Evolutionary conservation across 2,888 invertebrate genomes (phyloP), one percentile per base, ranked within the genome.

Genomic region (Timema podura): DNA sequence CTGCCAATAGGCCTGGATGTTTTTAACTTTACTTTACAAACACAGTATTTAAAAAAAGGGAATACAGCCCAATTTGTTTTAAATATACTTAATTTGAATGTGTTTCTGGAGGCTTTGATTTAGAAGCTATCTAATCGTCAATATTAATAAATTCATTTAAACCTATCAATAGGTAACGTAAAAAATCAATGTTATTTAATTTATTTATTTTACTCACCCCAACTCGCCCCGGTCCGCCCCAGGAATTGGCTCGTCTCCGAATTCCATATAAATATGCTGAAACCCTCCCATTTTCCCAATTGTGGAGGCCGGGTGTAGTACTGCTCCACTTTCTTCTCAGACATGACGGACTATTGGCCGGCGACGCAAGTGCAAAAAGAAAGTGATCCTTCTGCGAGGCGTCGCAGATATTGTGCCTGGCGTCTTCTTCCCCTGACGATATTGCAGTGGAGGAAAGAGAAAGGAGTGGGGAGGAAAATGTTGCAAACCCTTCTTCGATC

Each of bases 221-320:
- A 97, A 84, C 95, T 95, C 80, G 90, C 86, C 77, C 92, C 95
- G 74, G 95, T 95, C 78, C 96, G 88, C 77, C 96, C 96, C 77
- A 96, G 85, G 82, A 96, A 90, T 84, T 95, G 93, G 79, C 90
- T 90, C 74, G 95, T 95, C 83, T 96, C 95, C 77, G 92, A 88
- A 85, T 97, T 94, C 91, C 92, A 96, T 76, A 96, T 82, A 86
- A 96, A 96, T 79, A 87, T 84, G 82, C 86, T 88, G 85, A 94
- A 90, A 78, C 89, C 86, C 83, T 93, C 92, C 93, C 93, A 93
- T 87, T 88, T 89, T 76, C 91, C 91, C 78, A 93, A 86, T 80
- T 90, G 90, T 73, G 91, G 91, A 77, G 92, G 93, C 76, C 91
- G 89, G 47, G 80, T 78, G 79, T 89, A 82, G 83, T 91, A 93